Evolutionary conservation across 2,797 vertebrate species (phyloP).

Genomic region (Psittacula derbiana): DNA sequence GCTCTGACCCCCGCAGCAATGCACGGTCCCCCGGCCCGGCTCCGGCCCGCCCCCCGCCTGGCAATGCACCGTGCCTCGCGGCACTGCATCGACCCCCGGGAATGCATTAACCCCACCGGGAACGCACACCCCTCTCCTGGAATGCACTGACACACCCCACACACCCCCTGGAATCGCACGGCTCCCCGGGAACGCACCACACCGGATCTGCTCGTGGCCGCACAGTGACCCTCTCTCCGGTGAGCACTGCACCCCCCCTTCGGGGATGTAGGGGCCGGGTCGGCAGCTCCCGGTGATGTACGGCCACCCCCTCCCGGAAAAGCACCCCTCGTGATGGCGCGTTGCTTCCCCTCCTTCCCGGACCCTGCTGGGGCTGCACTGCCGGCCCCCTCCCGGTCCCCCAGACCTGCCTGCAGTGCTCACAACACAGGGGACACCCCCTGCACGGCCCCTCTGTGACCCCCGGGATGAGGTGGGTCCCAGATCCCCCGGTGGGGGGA

Average conservation of each 20-base stretch:
- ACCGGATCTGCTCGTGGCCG: background rate
- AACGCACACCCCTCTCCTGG: background rate
- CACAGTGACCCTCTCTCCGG: background rate
- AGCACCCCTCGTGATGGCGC: background rate
- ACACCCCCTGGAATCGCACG: background rate
- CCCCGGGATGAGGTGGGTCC: background rate
- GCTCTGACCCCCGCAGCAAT: background rate
- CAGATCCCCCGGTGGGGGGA: background rate
- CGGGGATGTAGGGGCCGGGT: background rate
- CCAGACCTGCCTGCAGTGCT: background rate
- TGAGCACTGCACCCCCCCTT: background rate
- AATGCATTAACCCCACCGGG: background rate
- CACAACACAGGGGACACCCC: background rate
- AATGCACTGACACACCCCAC: background rate
- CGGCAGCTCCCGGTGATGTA: background rate
- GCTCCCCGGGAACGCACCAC: background rate
- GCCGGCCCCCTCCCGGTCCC: background rate
- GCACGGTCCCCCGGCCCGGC: background rate
- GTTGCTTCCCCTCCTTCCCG: background rate
- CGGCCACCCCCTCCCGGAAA: background rate
- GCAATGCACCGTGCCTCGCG: background rate
- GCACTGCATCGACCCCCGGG: background rate
- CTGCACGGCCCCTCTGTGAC: background rate
- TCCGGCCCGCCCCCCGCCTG: no score
- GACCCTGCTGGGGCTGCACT: no score